A percentile compares a stretch with the other conserved stretches of the same genome.
These are phyloP conservation scores for Argyrosomus japonicus DNA, from an alignment of 2,113 vertebrate species.

Conservation along the genomic window DNA sequence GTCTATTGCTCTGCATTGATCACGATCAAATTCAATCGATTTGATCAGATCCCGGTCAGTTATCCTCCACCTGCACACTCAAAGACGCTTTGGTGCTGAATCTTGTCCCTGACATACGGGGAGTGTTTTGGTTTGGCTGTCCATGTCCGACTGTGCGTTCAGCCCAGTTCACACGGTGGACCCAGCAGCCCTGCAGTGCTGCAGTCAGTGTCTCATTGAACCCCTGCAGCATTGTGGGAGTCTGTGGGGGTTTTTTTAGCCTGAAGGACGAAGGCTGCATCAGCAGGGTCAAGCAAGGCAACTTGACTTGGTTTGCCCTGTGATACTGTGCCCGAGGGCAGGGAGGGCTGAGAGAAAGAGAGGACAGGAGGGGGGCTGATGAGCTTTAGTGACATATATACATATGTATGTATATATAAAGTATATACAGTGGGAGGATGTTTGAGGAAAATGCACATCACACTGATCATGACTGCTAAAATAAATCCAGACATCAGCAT, in stretches of 20 bases:
- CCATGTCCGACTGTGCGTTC: background rate
- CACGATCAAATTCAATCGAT: too few species aligned
- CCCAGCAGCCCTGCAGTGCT: constrained; percentile 2
- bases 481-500: background rate
- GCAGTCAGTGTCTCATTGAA: constrained; percentile 6
- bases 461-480: background rate
- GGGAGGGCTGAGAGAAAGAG: constrained; percentile 24
- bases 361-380: background rate
- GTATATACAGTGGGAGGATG: too few species aligned
- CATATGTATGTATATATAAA: too few species aligned
- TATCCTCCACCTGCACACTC: too few species aligned
- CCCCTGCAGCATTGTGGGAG: constrained; percentile 17
- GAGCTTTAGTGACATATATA: background rate
- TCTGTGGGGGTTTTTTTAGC: background rate
- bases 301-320: constrained; percentile 44
- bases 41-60: too few species aligned
- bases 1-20: too few species aligned
- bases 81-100: too few species aligned
- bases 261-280: constrained; percentile 34
- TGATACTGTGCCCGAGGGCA: constrained; percentile 22
- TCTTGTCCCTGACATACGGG: background rate
- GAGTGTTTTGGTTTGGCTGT: background rate
- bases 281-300: constrained; percentile 50
- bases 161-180: background rate
- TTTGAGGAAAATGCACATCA: background rate